A percentile compares a stretch with the other conserved stretches of the same genome.
phyloP scores from a whole-genome alignment of 1,140 invertebrate genomes.

The Micrasema longulum region DNA sequence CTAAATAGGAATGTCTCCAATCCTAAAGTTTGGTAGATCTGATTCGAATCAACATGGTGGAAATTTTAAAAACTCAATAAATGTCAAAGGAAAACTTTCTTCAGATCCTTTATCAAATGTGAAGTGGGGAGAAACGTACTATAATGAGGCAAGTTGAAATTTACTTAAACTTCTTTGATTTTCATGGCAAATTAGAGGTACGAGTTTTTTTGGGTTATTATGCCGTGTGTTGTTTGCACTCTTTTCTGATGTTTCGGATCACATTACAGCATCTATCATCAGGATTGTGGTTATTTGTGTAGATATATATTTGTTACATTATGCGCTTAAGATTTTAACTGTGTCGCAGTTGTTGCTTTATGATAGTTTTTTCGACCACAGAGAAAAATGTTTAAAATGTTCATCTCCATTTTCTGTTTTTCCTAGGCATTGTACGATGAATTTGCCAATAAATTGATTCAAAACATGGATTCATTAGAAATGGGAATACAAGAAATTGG shows the following conservation, averaged over 20 bases:
- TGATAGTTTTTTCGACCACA: too few relatives aligned
- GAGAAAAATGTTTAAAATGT: too few relatives aligned
- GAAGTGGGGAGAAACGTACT: constrained; percentile 58
- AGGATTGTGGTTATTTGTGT: too few relatives aligned
- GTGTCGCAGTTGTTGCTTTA: too few relatives aligned
- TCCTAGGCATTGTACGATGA: constrained; percentile 39
- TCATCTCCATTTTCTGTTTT: neutral
- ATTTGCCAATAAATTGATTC: constrained; percentile 20
- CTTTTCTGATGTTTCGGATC: too few relatives aligned
- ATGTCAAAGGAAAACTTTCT: constrained; percentile 52
- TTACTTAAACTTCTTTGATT: too few relatives aligned
- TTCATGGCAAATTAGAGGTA: too few relatives aligned
- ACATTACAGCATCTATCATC: too few relatives aligned
- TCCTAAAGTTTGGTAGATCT: constrained; percentile 54
- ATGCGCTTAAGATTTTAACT: too few relatives aligned
- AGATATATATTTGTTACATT: too few relatives aligned
- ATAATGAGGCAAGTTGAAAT: constrained; percentile 18
- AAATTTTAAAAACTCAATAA: neutral
- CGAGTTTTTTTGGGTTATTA: too few relatives aligned
- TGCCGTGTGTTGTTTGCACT: too few relatives aligned
- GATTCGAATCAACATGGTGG: neutral
- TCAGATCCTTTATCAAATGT: constrained; percentile 56
- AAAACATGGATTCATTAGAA: constrained; percentile 16
- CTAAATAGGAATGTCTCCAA: constrained; percentile 58
- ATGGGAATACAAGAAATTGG: neutral